Percentiles rank a stretch among this genome's conserved stretches.
phyloP scores from a whole-genome alignment of 92 coral and sea anemone species.

The Umimayanthus kanabou region DNA sequence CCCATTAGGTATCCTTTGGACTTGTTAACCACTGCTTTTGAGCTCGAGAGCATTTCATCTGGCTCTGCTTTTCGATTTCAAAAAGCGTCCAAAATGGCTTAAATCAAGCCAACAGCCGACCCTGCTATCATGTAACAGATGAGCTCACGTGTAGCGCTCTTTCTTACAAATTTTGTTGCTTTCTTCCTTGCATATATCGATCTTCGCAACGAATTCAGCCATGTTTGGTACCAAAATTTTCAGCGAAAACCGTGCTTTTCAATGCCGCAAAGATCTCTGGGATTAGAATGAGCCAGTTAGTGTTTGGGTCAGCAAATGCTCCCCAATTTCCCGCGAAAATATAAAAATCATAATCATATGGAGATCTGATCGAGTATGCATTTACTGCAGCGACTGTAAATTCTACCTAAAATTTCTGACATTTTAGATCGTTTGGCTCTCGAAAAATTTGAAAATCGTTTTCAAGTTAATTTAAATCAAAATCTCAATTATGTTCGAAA shows the following conservation, averaged over 20 bases:
- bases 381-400: slow-evolving; percentile 16
- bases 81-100: slow-evolving; percentile 9
- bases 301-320: slow-evolving; percentile 38
- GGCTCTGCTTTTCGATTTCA: neutral
- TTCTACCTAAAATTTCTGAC: slow-evolving; percentile 31
- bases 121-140: neutral
- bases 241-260: slow-evolving; percentile 45
- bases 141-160: slow-evolving; percentile 5
- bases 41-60: neutral
- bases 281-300: slow-evolving; percentile 33
- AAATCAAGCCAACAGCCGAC: slow-evolving; percentile 9
- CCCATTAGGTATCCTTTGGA: neutral
- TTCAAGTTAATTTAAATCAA: neutral
- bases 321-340: slow-evolving; percentile 30
- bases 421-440: slow-evolving; percentile 32
- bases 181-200: slow-evolving; percentile 43
- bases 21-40: neutral
- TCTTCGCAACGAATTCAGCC: slow-evolving; percentile 32
- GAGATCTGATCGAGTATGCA: neutral
- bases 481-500: slow-evolving; percentile 30
- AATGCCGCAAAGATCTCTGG: slow-evolving; percentile 47
- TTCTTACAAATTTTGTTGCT: neutral
- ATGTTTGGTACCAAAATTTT: slow-evolving; percentile 56
- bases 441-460: neutral
- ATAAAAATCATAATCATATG: neutral